These are phyloP conservation scores for Enteromius trimaculatus DNA, from an alignment of 2,797 vertebrate species.

Conservation along the genomic window DNA sequence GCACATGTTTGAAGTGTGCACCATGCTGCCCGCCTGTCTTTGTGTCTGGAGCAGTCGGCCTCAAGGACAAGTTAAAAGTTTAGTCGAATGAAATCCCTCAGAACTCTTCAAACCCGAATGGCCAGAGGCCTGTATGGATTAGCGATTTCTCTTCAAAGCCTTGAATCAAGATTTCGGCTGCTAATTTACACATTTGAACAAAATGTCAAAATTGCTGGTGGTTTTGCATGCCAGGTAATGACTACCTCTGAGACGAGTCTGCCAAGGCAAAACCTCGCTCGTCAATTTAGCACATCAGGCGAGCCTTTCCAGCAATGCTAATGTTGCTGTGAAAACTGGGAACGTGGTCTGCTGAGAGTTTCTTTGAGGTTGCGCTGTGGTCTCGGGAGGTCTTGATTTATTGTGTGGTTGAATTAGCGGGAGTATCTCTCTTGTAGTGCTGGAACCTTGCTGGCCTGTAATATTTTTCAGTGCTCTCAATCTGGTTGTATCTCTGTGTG, in stretches of 20 bases:
- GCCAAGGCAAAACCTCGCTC: not conserved
- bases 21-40: constrained; percentile 22
- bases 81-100: constrained; percentile 36
- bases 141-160: constrained; percentile 30
- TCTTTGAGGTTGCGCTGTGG: constrained; percentile 25
- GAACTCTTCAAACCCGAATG: constrained; percentile 40
- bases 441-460: constrained; percentile 31
- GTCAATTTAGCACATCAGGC: constrained; percentile 9
- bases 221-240: constrained; percentile 3
- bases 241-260: constrained; percentile 7
- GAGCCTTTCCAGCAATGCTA: constrained; percentile 34
- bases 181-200: constrained; percentile 37
- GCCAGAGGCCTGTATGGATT: constrained; percentile 43
- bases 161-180: constrained; percentile 40
- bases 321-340: constrained; percentile 6
- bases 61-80: constrained; percentile 57
- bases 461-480: constrained; percentile 45
- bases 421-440: constrained; percentile 40
- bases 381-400: constrained; percentile 31
- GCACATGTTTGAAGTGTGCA: constrained; percentile 44
- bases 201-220: constrained; percentile 29
- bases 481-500: constrained; percentile 47
- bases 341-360: not conserved
- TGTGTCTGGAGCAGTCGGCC: constrained; percentile 46
- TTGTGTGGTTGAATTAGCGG: constrained; percentile 39